phyloP scores from a whole-genome alignment of 1,140 invertebrate genomes.

The Zaprionus inermis region DNA sequence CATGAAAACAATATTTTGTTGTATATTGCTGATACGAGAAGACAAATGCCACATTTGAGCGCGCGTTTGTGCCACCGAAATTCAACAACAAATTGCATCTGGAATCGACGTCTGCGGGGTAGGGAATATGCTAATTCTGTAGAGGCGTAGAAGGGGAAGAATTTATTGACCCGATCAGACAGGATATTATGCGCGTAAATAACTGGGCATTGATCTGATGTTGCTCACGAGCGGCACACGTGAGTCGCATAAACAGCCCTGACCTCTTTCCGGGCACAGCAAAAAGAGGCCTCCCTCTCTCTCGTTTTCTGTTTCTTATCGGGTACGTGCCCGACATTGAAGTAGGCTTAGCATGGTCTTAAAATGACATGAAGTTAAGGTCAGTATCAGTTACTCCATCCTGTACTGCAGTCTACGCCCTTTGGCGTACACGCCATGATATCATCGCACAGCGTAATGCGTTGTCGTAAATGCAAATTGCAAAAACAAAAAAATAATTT shows the following conservation, averaged over 20 bases:
- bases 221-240: constrained; percentile 10
- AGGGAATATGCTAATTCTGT: constrained; percentile 37
- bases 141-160: background rate
- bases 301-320: constrained; percentile 34
- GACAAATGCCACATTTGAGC: constrained; percentile 2
- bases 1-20: constrained; percentile 10
- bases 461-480: background rate
- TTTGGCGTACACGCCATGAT: background rate
- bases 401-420: background rate
- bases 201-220: constrained; percentile 23
- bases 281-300: constrained; percentile 32
- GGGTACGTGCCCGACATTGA: constrained; percentile 75
- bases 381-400: background rate
- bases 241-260: constrained; percentile 46
- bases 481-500: background rate
- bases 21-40: constrained; percentile 6
- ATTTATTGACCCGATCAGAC: constrained; percentile 20
- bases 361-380: background rate
- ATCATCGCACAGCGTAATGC: constrained; percentile 1
- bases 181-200: constrained; percentile 13
- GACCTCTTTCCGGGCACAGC: constrained; percentile 53
- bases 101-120: background rate
- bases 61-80: constrained; percentile 2
- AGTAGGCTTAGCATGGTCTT: constrained; percentile 45
- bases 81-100: constrained; percentile 15